phyloP scores from a whole-genome alignment of 2,113 vertebrate species.

The Oreochromis tanganicae region DNA sequence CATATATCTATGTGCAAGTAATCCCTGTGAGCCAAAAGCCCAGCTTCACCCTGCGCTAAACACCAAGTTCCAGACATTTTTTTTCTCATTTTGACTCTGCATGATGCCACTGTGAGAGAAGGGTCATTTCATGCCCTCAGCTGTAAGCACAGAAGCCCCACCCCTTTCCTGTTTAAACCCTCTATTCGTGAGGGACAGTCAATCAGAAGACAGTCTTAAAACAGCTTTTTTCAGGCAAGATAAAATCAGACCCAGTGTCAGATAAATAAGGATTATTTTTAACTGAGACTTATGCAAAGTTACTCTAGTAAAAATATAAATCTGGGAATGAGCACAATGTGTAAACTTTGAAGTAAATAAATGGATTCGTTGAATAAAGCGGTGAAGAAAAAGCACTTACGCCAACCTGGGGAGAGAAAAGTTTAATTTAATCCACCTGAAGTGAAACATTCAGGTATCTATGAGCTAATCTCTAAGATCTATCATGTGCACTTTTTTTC shows the following conservation, averaged over 20 bases:
- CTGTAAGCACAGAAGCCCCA: background rate
- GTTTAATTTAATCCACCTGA: background rate
- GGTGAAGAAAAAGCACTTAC: rapidly evolving
- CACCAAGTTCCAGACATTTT: background rate
- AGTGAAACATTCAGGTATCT: background rate
- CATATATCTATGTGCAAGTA: background rate
- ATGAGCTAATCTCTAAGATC: background rate
- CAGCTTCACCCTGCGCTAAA: background rate
- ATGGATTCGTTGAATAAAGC: background rate
- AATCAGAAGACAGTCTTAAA: background rate
- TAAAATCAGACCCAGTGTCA: background rate
- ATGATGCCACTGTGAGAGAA: background rate
- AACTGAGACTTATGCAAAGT: background rate
- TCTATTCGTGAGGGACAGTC: background rate
- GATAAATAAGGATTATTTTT: background rate
- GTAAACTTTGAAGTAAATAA: background rate
- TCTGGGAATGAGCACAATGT: background rate
- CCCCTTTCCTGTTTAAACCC: background rate
- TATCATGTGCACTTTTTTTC: background rate
- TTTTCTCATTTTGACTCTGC: background rate
- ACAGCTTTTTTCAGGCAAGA: background rate
- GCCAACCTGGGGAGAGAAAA: background rate
- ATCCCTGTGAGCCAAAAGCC: background rate
- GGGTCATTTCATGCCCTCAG: background rate
- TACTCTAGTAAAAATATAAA: background rate